These are phyloP conservation scores for Theretra japonica DNA, from an alignment of 2,888 invertebrate species.

Conservation along the genomic window DNA sequence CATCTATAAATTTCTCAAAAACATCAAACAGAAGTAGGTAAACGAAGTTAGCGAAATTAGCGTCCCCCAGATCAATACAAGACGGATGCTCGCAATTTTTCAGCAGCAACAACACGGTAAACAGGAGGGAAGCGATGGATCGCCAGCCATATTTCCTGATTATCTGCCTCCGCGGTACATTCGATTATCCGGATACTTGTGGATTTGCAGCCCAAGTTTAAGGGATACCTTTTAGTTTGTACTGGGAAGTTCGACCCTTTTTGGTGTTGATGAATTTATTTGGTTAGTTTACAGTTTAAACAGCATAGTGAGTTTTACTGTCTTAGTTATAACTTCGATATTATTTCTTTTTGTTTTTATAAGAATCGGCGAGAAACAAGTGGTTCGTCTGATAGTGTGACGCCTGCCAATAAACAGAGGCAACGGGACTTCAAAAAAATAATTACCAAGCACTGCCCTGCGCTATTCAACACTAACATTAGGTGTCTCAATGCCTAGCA, in stretches of 20 bases:
- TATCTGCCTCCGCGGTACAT: constrained; percentile 41
- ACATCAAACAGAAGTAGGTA: neutral
- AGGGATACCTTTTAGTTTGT: neutral
- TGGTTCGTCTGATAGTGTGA: too few species aligned
- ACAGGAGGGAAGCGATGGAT: constrained; percentile 47
- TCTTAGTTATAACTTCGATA: too few species aligned
- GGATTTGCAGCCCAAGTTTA: constrained; percentile 2
- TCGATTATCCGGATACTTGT: constrained; percentile 47
- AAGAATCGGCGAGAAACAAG: too few species aligned
- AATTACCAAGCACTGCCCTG: too few species aligned
- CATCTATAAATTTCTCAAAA: neutral
- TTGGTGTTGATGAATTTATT: neutral
- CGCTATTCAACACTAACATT: too few species aligned
- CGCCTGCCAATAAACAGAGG: too few species aligned
- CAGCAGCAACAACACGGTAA: constrained; percentile 43
- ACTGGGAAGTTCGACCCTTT: neutral
- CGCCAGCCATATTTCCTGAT: constrained; percentile 56
- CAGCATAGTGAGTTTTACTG: too few species aligned
- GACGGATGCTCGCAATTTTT: constrained; percentile 37
- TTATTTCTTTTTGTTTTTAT: too few species aligned
- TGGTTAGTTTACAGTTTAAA: neutral
- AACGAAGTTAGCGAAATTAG: too few species aligned
- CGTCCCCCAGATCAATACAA: neutral
- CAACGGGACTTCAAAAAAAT: too few species aligned
- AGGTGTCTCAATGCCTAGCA: too few species aligned